Evolutionary conservation across 2,113 vertebrate genomes (phyloP), one percentile per base, ranked within the genome.

Genomic region (Columba janthina): DNA sequence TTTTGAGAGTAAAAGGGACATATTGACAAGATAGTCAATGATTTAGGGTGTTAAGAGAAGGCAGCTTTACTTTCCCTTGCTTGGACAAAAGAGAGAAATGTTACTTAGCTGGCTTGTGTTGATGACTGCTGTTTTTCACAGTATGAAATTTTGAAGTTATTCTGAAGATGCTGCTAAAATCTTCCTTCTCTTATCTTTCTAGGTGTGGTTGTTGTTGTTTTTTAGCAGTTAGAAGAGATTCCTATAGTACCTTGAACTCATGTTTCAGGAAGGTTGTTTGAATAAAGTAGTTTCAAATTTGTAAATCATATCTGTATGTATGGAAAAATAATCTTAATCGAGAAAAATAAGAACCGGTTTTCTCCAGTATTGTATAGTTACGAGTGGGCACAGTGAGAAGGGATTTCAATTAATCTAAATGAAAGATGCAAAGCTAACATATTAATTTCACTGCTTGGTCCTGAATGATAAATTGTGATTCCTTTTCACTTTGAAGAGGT

Each of bases 201-300:
- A 12, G 1, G 8, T 2, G 3, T 36, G 44, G 11, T 24, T 36
- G 16, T 5, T 3, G 8, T 3, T 24, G 19, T 0, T 29, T 69
- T 71, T 90, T 42, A 44, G 13, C 7, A 40, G 56, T 46, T 48
- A 56, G 44, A 78, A 60, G 32, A 69, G 10, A 32, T 6, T 56
- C 5, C 6, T 2, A 6, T 6, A 29, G 6, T 53, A 69, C n/a
- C 38, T 76, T 66, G 22, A 75, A 51, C 25, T 61, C 21, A 31
- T 34, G 5, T 74, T 93, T 85, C 36, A 40, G 51, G 60, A 89
- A 87, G 19, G 12, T 25, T 71, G 31, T 65, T 54, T 10, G 56
- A 70, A 69, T 11, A 54, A 77, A 56, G 3, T 61, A 34, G 5
- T 44, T 87, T 86, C 6, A 21, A 36, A 57, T 61, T 36, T 64